Base-by-base conservation (phyloP, 1,140 invertebrate species). In the Drosophila jambulina region DNA sequence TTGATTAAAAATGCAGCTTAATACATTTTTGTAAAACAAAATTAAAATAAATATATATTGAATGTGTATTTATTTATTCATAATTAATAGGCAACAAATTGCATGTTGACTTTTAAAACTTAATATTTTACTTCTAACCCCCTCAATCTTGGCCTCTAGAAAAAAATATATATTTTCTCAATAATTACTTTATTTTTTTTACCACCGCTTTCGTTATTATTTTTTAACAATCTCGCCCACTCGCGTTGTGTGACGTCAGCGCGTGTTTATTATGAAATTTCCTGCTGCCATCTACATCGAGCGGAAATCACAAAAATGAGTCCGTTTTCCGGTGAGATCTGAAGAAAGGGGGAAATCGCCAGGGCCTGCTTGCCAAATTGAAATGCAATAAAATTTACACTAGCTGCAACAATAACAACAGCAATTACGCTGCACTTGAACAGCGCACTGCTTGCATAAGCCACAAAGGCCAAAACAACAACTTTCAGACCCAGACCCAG, bases 331-430 rank as follows among this genome's bases (percentile, higher is more conserved):
- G 84, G 85, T 72, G 42, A 61, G 61, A 59, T 58, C 45, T 58
- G 53, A 65, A 58, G 68, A 87, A 80, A 70, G 61, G 74, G 83
- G 80, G 64, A 82, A 83, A 78, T 68, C 76, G 69, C 38, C 40
- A 42, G 25, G 27, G 57, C 10, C 43, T 15, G 45, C 51, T 62
- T 88, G 71, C 80, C 84, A 90, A 88, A 88, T 88, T 88, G 85
- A 88, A 88, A 88, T 88, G 78, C 80, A 81, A 84, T 84, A 86
- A 86, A 86, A 82, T 79, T 79, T 86, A 86, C 82, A 86, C 82
- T 86, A 76, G 54, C 56, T 68, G 21, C 67, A 67, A 69, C 63
- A 75, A 51, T 74, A 72, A 57, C 72, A 84, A 65, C 69, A 91
- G 77, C 72, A 83, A 88, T 77, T 81, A 83, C 80, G 61, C 25